Percentiles rank a stretch among this genome's conserved stretches.
Evolutionary conservation across 2,113 vertebrate species (phyloP).

Genomic region (Oreochromis niloticus): DNA sequence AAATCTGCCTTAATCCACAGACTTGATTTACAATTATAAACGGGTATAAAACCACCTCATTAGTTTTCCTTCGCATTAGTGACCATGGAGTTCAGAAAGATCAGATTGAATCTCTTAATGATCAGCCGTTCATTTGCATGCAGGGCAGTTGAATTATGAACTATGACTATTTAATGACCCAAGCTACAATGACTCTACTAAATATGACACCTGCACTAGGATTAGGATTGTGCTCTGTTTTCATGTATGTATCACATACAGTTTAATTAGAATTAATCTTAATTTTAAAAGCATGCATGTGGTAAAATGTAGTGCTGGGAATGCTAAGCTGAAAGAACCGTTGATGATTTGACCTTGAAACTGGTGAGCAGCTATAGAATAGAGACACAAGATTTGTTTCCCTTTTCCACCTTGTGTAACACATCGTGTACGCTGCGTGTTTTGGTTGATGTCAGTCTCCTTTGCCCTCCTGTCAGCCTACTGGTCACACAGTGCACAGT

Average conservation of each 20-base stretch:
- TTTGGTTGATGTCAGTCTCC: neutral
- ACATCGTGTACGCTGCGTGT: neutral
- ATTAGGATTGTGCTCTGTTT: neutral
- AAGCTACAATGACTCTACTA: neutral
- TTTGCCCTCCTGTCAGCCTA: neutral
- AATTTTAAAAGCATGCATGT: neutral
- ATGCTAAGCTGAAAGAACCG: neutral
- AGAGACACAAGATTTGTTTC: neutral
- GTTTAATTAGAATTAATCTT: neutral
- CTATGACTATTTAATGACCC: neutral
- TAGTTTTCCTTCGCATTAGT: neutral
- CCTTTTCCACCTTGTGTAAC: neutral
- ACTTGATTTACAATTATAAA: neutral
- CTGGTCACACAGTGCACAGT: neutral
- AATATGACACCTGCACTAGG: neutral
- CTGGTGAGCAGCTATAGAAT: neutral
- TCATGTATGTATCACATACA: neutral
- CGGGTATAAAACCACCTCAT: neutral
- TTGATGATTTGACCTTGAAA: neutral
- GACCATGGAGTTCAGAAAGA: neutral
- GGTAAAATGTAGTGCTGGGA: neutral
- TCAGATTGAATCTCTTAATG: neutral
- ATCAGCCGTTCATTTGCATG: neutral
- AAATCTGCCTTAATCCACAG: neutral
- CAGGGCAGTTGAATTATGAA: neutral